These are phyloP conservation scores for Aphis gossypii DNA, from an alignment of 1,140 invertebrate genomes.

Conservation along the genomic window DNA sequence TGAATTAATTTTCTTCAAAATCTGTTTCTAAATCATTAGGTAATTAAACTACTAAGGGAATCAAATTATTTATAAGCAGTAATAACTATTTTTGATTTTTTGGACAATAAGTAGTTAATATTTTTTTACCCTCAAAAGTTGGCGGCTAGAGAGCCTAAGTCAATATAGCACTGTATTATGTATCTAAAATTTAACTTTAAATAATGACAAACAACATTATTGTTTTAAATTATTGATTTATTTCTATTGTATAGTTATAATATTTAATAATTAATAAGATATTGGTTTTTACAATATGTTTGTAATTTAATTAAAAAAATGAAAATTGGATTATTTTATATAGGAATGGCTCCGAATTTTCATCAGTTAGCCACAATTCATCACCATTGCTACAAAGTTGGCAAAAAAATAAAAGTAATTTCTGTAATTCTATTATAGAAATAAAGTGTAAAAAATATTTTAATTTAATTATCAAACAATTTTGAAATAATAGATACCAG, in stretches of 20 bases:
- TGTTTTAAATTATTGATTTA: neutral
- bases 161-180: no score
- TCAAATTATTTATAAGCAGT: no score
- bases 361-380: neutral
- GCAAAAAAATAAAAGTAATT: constrained; percentile 36
- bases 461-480: neutral
- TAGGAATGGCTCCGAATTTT: constrained; percentile 4
- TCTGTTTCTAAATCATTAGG: no score
- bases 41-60: no score
- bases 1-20: no score
- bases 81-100: no score
- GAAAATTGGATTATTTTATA: neutral
- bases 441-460: neutral
- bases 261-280: neutral
- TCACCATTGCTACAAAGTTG: neutral
- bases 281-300: neutral
- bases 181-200: neutral
- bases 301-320: neutral
- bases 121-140: no score
- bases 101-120: no score
- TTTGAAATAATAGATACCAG: neutral
- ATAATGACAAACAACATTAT: neutral
- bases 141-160: no score
- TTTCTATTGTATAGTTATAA: neutral
- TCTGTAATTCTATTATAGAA: neutral